These are phyloP conservation scores for Hylomyscus alleni DNA, from an alignment of 2,797 vertebrate species.

Conservation along the genomic window DNA sequence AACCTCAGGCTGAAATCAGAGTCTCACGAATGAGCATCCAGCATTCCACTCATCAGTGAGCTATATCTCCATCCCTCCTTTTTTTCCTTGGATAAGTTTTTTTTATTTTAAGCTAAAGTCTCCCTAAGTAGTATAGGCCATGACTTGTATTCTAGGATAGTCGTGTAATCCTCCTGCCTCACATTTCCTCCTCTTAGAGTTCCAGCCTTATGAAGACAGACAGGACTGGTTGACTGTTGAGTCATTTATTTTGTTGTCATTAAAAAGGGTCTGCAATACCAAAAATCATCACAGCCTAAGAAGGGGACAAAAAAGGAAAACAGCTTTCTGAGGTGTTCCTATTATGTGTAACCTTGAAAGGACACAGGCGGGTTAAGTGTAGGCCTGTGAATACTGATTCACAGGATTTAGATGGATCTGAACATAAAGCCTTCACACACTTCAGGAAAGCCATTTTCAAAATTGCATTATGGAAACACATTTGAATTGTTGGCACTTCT, in stretches of 20 bases:
- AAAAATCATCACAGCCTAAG: background rate
- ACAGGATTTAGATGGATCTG: background rate
- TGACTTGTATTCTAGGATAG: background rate
- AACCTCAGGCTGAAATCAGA: background rate
- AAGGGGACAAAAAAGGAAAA: background rate
- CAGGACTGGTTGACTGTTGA: background rate
- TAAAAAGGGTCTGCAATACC: background rate
- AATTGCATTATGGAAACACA: slow-evolving; percentile 30
- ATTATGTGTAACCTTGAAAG: slow-evolving; percentile 20
- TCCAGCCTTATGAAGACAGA: background rate
- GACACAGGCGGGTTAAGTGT: background rate
- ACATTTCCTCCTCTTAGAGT: background rate
- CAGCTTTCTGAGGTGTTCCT: background rate
- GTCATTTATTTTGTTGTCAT: background rate
- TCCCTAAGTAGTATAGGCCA: background rate
- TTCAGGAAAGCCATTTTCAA: slow-evolving; percentile 42
- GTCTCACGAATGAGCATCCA: background rate
- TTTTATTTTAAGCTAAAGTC: background rate
- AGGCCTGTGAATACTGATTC: background rate
- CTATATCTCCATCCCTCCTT: background rate
- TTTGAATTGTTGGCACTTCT: slow-evolving; percentile 41
- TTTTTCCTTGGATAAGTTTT: background rate
- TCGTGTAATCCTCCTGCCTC: background rate
- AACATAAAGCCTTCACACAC: slow-evolving; percentile 1
- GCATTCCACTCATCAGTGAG: background rate